A percentile compares a stretch with the other conserved stretches of the same genome.
phyloP scores from a whole-genome alignment of 2,888 invertebrate genomes.

The Myopa testacea region DNA sequence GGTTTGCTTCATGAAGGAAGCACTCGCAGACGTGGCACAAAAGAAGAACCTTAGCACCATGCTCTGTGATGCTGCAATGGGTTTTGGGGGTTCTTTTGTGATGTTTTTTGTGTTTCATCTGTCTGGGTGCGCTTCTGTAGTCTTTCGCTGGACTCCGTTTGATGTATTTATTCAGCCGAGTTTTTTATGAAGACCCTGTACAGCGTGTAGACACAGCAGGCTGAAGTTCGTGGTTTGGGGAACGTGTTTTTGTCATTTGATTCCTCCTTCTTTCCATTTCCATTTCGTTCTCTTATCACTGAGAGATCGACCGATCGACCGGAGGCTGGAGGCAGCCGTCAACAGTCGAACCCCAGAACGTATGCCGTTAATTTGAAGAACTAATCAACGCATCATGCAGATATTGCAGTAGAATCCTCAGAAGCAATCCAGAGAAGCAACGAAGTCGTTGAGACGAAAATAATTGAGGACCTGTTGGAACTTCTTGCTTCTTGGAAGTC shows the following conservation, averaged over 20 bases:
- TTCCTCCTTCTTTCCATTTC: not conserved
- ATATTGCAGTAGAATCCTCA: not conserved
- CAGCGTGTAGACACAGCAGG: slow-evolving; percentile 4
- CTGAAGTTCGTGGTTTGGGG: slow-evolving; percentile 28
- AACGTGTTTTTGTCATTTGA: slow-evolving; percentile 27
- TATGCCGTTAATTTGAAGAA: slow-evolving; percentile 12
- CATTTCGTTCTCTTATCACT: not conserved
- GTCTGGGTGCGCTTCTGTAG: not conserved
- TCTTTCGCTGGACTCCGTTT: not conserved
- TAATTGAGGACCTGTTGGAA: no score
- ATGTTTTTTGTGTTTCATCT: not conserved
- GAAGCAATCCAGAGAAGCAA: not conserved
- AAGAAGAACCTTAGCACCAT: not conserved
- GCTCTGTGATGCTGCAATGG: not conserved
- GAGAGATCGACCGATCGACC: not conserved
- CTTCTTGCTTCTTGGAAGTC: no score
- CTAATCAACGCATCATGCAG: slow-evolving; percentile 24
- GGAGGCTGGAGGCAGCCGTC: not conserved
- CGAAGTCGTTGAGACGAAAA: not conserved
- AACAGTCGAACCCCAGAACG: not conserved
- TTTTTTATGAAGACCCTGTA: not conserved
- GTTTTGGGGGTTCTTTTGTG: not conserved
- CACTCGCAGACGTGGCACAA: not conserved
- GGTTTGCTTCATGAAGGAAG: not conserved
- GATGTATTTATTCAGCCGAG: slow-evolving; percentile 22